Evolutionary conservation across 2,113 vertebrate species (phyloP).

Genomic region (Indicator maculatus): DNA sequence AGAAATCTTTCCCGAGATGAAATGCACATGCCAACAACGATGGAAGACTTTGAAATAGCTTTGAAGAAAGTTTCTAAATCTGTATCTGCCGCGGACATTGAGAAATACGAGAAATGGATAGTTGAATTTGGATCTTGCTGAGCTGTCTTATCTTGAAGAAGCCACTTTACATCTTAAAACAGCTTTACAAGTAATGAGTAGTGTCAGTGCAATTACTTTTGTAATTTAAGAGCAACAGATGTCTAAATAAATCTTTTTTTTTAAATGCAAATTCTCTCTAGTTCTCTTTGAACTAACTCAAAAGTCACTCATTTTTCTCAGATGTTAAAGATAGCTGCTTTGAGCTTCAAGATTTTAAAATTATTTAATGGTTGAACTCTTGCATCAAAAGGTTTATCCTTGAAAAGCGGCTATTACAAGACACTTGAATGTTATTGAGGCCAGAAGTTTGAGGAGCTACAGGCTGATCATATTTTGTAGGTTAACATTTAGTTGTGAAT

Average conservation of each 20-base stretch:
- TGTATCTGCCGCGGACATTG: conserved; percentile 91
- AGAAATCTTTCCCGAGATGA: conserved; percentile 94
- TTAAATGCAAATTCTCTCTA: conserved; percentile 52
- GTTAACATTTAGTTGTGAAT: neutral
- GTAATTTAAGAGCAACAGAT: conserved; percentile 68
- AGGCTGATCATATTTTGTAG: neutral
- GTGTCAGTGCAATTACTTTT: conserved; percentile 71
- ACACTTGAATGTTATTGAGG: neutral
- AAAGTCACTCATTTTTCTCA: neutral
- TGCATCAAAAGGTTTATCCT: neutral
- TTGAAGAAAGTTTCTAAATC: conserved; percentile 97
- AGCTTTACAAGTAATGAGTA: conserved; percentile 70
- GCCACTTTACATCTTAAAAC: conserved; percentile 66
- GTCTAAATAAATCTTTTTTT: conserved; percentile 76
- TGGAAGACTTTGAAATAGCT: conserved; percentile 96
- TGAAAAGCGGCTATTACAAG: neutral
- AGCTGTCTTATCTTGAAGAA: conserved; percentile 61
- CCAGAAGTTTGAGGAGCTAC: neutral
- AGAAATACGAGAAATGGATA: conserved; percentile 98
- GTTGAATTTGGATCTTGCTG: conserved; percentile 96
- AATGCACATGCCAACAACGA: conserved; percentile 99
- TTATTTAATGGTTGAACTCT: neutral
- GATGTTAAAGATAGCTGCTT: neutral
- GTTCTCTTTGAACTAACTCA: neutral
- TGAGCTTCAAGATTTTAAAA: neutral